Evolutionary conservation across 2,888 invertebrate genomes (phyloP).

Genomic region (Tyria jacobaeae): DNA sequence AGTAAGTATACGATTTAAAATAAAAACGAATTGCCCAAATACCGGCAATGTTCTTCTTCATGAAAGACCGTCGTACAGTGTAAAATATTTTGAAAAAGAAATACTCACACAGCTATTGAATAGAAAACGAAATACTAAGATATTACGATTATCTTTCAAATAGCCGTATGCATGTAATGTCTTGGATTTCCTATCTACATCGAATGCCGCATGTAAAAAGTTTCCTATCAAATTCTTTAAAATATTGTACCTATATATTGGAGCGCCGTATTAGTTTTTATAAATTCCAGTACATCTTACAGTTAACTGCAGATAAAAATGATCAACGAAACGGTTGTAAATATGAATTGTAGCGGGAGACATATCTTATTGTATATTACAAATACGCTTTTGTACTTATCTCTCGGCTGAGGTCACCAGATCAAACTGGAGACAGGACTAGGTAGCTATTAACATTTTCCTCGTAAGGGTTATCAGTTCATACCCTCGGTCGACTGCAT

Average conservation of each 20-base stretch:
- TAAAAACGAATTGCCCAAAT: neutral
- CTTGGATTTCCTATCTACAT: no score
- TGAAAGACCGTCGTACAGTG: no score
- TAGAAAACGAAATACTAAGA: no score
- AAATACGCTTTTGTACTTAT: slow-evolving; percentile 36
- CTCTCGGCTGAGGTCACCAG: slow-evolving; percentile 39
- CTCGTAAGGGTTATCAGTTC: slow-evolving; percentile 52
- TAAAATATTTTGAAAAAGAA: no score
- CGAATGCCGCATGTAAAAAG: no score
- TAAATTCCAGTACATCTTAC: neutral
- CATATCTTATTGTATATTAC: slow-evolving; percentile 12
- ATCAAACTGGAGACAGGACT: slow-evolving; percentile 35
- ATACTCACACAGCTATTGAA: no score
- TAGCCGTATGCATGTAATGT: no score
- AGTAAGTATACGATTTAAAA: neutral
- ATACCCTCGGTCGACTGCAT: slow-evolving; percentile 28
- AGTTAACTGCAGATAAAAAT: neutral
- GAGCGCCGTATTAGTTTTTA: neutral
- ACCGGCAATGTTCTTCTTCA: no score
- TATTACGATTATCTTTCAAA: no score
- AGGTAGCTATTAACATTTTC: slow-evolving; percentile 43
- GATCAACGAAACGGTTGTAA: slow-evolving; percentile 1
- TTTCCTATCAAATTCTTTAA: no score
- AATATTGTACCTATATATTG: no score
- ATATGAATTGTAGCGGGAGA: slow-evolving; percentile 20